Base-by-base conservation (phyloP, 2,797 vertebrate species). In the Decapterus maruadsi region DNA sequence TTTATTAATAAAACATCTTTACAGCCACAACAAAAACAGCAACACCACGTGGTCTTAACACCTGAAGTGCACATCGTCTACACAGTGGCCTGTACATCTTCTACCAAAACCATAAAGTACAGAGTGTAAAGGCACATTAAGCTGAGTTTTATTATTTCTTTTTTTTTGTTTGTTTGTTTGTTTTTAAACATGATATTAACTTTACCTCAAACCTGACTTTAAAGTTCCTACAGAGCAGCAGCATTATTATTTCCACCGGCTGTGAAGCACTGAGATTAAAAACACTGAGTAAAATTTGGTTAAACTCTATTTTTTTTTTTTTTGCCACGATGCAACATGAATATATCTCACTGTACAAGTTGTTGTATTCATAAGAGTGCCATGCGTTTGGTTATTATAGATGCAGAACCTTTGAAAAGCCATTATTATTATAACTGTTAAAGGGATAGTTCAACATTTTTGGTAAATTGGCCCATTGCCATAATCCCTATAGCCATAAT, bases 61-160 rank as follows among this genome's bases (percentile, higher is more conserved):
- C 61, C 81, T 82, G 70, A 71, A 82, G 68, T 88, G 83, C 74
- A 83, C n/a, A n/a, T n/a, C 51, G 29, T 57, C 60, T 66, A 76
- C 74, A 73, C 50, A 46, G 20, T 2, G 62, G 74, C 71, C 70
- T 77, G 72, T 70, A 53, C 48, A 62, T 84, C 64, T 67, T 78
- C 78, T 67, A 76, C 51, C 58, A 26, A 26, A 86, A 83, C 59
- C 71, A 86, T 34, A 85, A 53, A 83, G 50, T 74, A 71, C 54
- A 68, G 53, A 78, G 64, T 64, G 31, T 81, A 86, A 93, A 93
- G 91, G 92, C 93, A 93, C 89, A 68, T 84, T 43, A 89, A 93
- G 89, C 85, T 64, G 60, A 64, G 78, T 50, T 66, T 65, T 83
- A n/a, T n/a, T n/a, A n/a, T 22, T 81, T 31, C 31, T 31, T 31